Evolutionary conservation across 2,888 invertebrate genomes (phyloP).

Genomic region (Nemurella pictetii): DNA sequence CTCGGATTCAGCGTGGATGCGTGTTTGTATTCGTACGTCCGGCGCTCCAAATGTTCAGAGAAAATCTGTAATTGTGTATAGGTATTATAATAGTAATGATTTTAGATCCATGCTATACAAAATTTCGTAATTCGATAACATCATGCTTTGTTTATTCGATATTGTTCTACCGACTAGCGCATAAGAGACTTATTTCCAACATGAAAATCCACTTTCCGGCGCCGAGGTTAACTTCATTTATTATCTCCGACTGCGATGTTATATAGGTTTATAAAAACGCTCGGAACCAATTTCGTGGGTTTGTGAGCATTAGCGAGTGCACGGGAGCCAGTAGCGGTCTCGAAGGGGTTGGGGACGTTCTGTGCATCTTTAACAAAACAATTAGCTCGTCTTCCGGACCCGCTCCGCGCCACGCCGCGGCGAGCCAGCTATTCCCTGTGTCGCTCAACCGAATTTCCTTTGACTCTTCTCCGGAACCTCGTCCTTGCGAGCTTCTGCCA

Average conservation of each 20-base stretch:
- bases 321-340: not conserved
- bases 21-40: not conserved
- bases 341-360: not conserved
- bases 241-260: not conserved
- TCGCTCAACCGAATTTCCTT: constrained; percentile 17
- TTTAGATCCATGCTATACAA: not conserved
- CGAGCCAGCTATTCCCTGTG: not conserved
- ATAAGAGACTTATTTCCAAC: constrained; percentile 4
- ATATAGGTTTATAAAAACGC: not conserved
- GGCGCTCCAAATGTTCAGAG: not conserved
- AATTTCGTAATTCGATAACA: constrained; percentile 5
- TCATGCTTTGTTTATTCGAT: constrained; percentile 13
- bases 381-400: constrained; percentile 12
- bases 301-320: constrained; percentile 21
- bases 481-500: constrained; percentile 4
- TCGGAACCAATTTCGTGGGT: not conserved
- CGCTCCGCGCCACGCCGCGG: not conserved
- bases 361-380: constrained; percentile 23
- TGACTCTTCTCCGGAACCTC: constrained; percentile 20
- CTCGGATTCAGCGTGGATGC: not conserved
- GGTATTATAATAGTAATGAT: not conserved
- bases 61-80: not conserved
- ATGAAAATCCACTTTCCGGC: constrained; percentile 26
- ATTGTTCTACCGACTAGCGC: not conserved
- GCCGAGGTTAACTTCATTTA: constrained; percentile 7